A percentile compares a stretch with the other conserved stretches of the same genome.
Evolutionary conservation across 2,797 vertebrate species (phyloP).

Genomic region (Ibycter americanus): DNA sequence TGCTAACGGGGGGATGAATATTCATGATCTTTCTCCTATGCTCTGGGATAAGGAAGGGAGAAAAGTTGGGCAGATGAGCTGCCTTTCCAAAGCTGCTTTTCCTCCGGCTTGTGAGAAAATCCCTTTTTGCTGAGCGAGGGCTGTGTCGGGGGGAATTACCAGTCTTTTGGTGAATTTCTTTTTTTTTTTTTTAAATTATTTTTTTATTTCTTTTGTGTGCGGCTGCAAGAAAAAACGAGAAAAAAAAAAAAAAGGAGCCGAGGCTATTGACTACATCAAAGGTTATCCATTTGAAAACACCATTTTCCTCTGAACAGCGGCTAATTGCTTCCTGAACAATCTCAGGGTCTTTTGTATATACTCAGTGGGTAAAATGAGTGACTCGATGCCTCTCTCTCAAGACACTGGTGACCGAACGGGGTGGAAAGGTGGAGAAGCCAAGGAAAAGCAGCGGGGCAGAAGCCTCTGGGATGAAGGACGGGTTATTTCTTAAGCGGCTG

Average conservation of each 20-base stretch:
- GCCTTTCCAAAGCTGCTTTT: slow-evolving; percentile 2
- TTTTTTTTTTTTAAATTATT: neutral
- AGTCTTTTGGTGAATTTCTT: neutral
- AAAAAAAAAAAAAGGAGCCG: neutral
- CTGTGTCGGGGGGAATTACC: neutral
- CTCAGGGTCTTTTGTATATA: slow-evolving; percentile 70
- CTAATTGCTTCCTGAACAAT: slow-evolving; percentile 75
- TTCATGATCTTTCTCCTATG: neutral
- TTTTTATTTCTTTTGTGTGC: slow-evolving; percentile 2
- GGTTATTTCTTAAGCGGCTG: slow-evolving; percentile 50
- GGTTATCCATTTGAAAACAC: slow-evolving; percentile 75
- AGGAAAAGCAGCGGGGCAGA: slow-evolving; percentile 19
- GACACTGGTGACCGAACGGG: slow-evolving; percentile 25
- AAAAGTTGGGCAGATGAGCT: slow-evolving; percentile 60
- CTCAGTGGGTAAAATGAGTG: slow-evolving; percentile 57
- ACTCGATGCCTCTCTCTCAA: slow-evolving; percentile 35
- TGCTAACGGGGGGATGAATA: slow-evolving; percentile 8
- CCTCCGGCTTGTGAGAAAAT: slow-evolving; percentile 1
- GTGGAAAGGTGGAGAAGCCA: slow-evolving; percentile 46
- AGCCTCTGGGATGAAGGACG: slow-evolving; percentile 21
- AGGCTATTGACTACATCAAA: slow-evolving; percentile 71
- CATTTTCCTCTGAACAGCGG: slow-evolving; percentile 68
- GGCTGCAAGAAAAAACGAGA: neutral
- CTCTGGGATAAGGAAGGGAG: slow-evolving; percentile 27
- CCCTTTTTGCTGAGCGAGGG: slow-evolving; percentile 23